phyloP scores from a whole-genome alignment of 1,140 invertebrate genomes.

The Chrysoperla carnea region DNA sequence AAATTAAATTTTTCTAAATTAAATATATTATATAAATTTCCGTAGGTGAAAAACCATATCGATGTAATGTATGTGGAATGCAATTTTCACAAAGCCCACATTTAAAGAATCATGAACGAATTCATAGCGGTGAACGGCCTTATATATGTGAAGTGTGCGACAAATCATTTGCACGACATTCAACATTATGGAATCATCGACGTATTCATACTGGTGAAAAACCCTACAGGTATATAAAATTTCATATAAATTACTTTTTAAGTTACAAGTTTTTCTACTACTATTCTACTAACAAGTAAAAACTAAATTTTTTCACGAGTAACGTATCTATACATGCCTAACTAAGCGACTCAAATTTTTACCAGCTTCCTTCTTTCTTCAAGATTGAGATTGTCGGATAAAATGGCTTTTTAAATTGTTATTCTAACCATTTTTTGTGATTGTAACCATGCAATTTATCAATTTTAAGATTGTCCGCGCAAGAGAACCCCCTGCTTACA shows the following conservation, averaged over 20 bases:
- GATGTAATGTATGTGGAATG: conserved; percentile 75
- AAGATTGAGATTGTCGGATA: no score
- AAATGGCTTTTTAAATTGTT: no score
- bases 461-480: no score
- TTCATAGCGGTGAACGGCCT: conserved; percentile 76
- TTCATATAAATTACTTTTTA: neutral
- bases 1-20: no score
- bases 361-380: no score
- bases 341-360: neutral
- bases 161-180: conserved; percentile 73
- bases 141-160: conserved; percentile 85
- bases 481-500: no score
- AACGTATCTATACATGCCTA: conserved; percentile 1
- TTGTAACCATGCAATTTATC: no score
- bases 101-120: conserved; percentile 82
- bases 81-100: conserved; percentile 78
- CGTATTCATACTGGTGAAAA: conserved; percentile 90
- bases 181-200: conserved; percentile 78
- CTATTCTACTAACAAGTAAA: neutral
- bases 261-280: neutral
- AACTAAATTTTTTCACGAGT: neutral
- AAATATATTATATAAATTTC: no score
- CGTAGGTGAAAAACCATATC: conserved; percentile 68
- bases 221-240: conserved; percentile 46
- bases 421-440: no score